Percentiles rank a stretch among this genome's conserved stretches.
phyloP scores from a whole-genome alignment of 2,888 invertebrate genomes.

The Eupithecia tripunctaria region DNA sequence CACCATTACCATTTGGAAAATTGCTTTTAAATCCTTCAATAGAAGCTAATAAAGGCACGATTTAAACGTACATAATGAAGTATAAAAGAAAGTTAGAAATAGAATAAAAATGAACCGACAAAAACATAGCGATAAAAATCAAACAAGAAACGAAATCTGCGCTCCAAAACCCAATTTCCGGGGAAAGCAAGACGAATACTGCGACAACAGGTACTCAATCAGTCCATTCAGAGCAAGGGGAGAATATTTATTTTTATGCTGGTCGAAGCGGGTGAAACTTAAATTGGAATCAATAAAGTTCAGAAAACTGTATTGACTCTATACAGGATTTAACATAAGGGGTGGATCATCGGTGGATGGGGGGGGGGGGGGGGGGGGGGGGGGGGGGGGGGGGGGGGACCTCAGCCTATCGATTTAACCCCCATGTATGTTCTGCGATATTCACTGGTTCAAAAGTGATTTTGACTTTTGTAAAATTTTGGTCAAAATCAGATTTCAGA shows the following conservation, averaged over 20 bases:
- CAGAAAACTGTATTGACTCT: neutral
- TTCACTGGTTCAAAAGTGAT: no score
- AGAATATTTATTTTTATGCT: slow-evolving; percentile 21
- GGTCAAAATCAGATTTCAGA: no score
- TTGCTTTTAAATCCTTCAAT: neutral
- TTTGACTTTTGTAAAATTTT: no score
- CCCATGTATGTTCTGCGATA: no score
- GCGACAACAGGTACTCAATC: slow-evolving; percentile 32
- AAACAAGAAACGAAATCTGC: slow-evolving; percentile 16
- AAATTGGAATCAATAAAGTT: neutral
- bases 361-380: no score
- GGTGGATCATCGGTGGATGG: no score
- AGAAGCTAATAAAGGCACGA: neutral
- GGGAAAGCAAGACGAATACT: slow-evolving; percentile 28
- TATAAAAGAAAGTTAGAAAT: neutral
- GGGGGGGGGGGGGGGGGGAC: no score
- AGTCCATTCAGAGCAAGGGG: slow-evolving; percentile 21
- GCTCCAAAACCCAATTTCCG: slow-evolving; percentile 28
- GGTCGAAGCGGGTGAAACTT: slow-evolving; percentile 13
- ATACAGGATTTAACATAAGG: neutral
- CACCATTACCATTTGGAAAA: neutral
- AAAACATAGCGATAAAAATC: slow-evolving; percentile 7
- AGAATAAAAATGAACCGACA: slow-evolving; percentile 1
- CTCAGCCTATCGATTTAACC: no score
- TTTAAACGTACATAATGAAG: neutral